Percentiles rank a stretch among this genome's conserved stretches.
Conservation (phyloP, 1,140 invertebrate species). For the Mycetomoellerius zeteki region DNA sequence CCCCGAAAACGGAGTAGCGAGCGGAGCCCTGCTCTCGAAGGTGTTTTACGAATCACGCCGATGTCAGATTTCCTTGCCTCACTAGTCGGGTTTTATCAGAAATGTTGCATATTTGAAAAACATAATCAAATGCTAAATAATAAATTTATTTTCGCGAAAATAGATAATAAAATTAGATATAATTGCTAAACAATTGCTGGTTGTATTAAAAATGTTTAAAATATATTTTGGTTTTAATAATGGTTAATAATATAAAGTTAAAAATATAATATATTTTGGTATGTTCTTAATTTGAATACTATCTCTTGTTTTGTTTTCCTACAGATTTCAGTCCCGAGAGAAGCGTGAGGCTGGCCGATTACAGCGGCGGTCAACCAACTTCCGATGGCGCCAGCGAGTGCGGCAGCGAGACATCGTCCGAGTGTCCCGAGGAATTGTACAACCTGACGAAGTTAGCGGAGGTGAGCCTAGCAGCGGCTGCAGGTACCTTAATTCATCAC, state of each 20-base stretch:
- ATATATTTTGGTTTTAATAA: not conserved
- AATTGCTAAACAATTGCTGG: not conserved
- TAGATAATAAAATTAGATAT: not conserved
- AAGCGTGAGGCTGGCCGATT: slow-evolving; percentile 82
- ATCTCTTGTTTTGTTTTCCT: not conserved
- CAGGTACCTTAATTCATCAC: slow-evolving; percentile 86
- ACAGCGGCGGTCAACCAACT: slow-evolving; percentile 81
- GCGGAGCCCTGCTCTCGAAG: slow-evolving; percentile 47
- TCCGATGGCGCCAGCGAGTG: slow-evolving; percentile 86
- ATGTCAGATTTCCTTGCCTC: slow-evolving; percentile 19
- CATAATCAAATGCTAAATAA: slow-evolving; percentile 18
- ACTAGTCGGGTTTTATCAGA: not conserved
- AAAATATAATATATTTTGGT: slow-evolving; percentile 6
- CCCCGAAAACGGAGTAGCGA: slow-evolving; percentile 77
- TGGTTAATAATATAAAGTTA: too few relatives aligned
- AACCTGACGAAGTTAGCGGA: slow-evolving; percentile 92
- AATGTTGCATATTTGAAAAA: not conserved
- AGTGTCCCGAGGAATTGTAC: slow-evolving; percentile 91
- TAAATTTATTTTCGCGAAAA: not conserved
- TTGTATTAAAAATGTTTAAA: not conserved
- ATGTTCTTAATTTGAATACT: not conserved
- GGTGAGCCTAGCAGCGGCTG: slow-evolving; percentile 90
- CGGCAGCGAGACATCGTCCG: slow-evolving; percentile 84
- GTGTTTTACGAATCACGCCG: slow-evolving; percentile 54
- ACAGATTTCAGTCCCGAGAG: slow-evolving; percentile 84